These are phyloP conservation scores for Aelia acuminata DNA, from an alignment of 2,888 invertebrate genomes.

Conservation along the genomic window DNA sequence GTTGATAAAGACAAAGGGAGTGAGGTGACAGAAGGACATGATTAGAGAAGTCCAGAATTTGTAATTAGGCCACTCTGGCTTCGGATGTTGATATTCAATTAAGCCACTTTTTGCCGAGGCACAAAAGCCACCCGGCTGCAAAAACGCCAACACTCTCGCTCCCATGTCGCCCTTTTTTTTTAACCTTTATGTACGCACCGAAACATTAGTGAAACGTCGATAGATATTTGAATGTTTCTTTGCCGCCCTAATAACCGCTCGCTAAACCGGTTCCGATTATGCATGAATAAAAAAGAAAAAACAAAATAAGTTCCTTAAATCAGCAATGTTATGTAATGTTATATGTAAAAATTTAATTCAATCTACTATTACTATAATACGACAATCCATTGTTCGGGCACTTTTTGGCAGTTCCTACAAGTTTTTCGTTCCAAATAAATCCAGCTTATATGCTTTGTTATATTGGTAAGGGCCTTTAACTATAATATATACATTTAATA, in stretches of 20 bases:
- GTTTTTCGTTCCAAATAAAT: no score
- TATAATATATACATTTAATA: no score
- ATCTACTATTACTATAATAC: no score
- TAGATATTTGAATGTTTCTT: background rate
- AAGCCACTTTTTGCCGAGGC: background rate
- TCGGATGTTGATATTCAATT: conserved; percentile 37
- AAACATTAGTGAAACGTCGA: background rate
- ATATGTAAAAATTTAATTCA: no score
- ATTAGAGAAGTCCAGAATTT: conserved; percentile 23
- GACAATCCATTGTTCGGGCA: no score
- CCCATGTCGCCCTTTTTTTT: background rate
- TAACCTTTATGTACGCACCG: background rate
- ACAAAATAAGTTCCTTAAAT: no score
- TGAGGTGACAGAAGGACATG: conserved; percentile 24
- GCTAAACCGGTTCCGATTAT: background rate
- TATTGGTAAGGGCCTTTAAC: no score
- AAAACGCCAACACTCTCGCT: conserved; percentile 3
- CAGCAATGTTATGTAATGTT: no score
- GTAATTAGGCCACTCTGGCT: conserved; percentile 32
- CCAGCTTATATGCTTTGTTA: no score
- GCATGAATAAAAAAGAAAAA: no score
- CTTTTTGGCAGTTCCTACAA: no score
- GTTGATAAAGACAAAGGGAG: conserved; percentile 23
- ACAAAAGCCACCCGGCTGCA: background rate
- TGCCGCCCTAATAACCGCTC: background rate